These are phyloP conservation scores for Baccha elongata DNA, from an alignment of 2,888 invertebrate genomes.

Conservation along the genomic window DNA sequence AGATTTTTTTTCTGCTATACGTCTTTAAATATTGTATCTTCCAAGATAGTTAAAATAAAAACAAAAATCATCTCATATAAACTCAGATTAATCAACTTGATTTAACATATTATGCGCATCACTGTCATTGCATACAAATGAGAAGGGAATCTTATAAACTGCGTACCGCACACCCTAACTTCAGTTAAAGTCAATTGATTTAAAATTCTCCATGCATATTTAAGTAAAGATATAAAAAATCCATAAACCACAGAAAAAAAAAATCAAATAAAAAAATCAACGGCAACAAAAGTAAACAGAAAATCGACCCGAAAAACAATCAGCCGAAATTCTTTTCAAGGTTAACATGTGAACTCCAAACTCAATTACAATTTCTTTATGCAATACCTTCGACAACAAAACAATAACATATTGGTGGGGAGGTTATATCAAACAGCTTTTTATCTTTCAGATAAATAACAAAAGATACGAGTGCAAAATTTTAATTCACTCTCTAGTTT, in stretches of 20 bases:
- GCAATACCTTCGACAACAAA: conserved; percentile 32
- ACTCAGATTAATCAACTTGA: conserved; percentile 48
- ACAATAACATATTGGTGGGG: neutral
- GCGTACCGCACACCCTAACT: conserved; percentile 13
- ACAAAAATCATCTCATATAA: conserved; percentile 7
- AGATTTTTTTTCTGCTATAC: neutral
- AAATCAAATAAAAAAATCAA: neutral
- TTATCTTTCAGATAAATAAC: conserved; percentile 41
- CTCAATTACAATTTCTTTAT: conserved; percentile 40
- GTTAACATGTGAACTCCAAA: conserved; percentile 54
- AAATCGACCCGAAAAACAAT: conserved; percentile 13
- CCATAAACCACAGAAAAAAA: neutral
- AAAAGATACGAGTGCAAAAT: conserved; percentile 66
- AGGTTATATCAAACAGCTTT: neutral
- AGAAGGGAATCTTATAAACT: neutral
- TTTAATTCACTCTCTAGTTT: conserved; percentile 58
- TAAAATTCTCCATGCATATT: conserved; percentile 55
- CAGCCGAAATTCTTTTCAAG: conserved; percentile 67
- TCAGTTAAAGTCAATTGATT: conserved; percentile 22
- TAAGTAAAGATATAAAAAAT: neutral
- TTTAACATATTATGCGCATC: conserved; percentile 12
- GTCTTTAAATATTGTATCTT: neutral
- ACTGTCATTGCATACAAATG: conserved; percentile 46
- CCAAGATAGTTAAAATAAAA: conserved; percentile 7
- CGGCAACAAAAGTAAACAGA: conserved; percentile 1